Conservation (phyloP, 2,797 vertebrate species). For the Pangasius larnaudii region DNA sequence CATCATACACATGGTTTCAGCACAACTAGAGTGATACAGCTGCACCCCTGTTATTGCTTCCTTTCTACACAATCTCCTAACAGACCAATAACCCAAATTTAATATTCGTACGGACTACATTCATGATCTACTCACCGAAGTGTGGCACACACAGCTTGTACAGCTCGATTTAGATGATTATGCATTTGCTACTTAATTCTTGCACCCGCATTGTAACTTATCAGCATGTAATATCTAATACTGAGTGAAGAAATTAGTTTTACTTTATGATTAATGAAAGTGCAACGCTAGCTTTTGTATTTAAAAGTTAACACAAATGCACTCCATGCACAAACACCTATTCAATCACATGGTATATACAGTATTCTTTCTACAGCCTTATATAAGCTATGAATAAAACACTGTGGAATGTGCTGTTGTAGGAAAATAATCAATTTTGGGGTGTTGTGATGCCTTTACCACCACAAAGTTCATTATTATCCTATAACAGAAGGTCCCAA, state of each 20-base stretch:
- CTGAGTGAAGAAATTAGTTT: neutral
- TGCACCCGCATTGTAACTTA: neutral
- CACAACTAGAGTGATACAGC: neutral
- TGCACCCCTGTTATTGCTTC: neutral
- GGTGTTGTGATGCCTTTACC: neutral
- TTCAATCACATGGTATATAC: neutral
- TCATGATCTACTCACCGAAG: too few relatives aligned
- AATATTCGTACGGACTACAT: neutral
- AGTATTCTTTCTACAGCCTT: neutral
- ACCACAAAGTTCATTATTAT: neutral
- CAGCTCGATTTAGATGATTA: neutral
- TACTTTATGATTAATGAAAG: neutral
- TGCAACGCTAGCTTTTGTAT: neutral
- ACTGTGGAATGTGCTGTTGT: neutral
- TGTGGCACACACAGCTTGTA: neutral
- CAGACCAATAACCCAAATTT: conserved; percentile 2
- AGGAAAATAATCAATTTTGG: neutral
- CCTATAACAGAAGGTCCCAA: neutral
- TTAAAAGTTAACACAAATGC: neutral
- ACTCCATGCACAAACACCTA: neutral
- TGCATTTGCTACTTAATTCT: neutral
- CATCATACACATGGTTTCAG: neutral
- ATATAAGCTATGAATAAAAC: neutral
- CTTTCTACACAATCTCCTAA: neutral
- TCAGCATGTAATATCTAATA: neutral